These are phyloP conservation scores for Nasua narica DNA, from an alignment of 2,797 vertebrate genomes.

Conservation along the genomic window DNA sequence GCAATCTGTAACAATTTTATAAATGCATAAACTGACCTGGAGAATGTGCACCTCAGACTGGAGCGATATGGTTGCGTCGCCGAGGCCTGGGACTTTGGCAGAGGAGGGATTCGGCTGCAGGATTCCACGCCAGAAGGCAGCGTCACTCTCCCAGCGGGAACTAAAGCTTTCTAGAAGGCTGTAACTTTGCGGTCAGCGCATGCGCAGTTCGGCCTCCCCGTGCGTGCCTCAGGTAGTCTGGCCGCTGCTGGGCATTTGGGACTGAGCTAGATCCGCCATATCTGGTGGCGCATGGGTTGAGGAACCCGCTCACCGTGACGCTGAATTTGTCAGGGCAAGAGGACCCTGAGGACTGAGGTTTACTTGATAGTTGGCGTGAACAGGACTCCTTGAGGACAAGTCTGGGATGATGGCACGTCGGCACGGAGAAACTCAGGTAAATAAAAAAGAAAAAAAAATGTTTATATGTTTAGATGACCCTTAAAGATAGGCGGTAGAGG, in stretches of 20 bases:
- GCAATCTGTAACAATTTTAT: neutral
- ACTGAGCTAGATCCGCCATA: accelerated
- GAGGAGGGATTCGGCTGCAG: accelerated
- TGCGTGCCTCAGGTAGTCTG: accelerated
- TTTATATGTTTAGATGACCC: neutral
- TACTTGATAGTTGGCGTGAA: neutral
- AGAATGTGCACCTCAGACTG: neutral
- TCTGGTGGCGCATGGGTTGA: accelerated
- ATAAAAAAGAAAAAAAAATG: neutral
- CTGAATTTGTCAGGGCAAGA: neutral
- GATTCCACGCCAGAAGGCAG: accelerated
- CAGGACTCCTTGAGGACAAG: neutral
- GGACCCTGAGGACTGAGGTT: neutral
- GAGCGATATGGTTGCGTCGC: accelerated
- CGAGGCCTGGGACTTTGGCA: accelerated
- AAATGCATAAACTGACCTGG: neutral
- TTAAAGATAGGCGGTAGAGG: neutral
- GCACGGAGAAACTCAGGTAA: neutral
- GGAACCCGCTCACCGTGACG: accelerated
- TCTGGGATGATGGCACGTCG: accelerated
- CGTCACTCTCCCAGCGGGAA: accelerated
- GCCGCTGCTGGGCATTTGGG: accelerated
- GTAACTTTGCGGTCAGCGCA: accelerated
- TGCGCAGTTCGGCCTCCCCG: neutral
- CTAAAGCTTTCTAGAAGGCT: accelerated